phyloP scores from a whole-genome alignment of 1,140 invertebrate species.

The Drosophila kepulauana region DNA sequence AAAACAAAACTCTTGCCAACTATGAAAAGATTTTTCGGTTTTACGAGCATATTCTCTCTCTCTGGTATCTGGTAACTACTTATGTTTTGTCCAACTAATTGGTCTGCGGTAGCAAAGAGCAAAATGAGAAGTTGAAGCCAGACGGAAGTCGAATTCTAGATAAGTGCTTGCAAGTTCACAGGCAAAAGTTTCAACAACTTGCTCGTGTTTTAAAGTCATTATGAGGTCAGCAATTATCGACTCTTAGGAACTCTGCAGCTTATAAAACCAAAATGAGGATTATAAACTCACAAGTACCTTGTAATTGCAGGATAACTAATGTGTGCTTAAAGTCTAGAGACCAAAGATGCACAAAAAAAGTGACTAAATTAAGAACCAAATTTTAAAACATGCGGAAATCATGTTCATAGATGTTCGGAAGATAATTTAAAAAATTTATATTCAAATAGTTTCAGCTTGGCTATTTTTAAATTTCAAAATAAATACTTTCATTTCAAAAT shows the following conservation, averaged over 20 bases:
- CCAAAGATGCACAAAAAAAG: too few relatives aligned
- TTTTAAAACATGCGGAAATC: too few relatives aligned
- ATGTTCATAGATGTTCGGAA: too few relatives aligned
- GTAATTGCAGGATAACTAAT: not conserved
- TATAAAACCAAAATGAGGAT: not conserved
- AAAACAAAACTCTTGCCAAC: slow-evolving; percentile 42
- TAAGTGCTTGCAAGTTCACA: slow-evolving; percentile 36
- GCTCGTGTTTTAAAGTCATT: slow-evolving; percentile 5
- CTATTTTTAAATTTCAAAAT: too few relatives aligned
- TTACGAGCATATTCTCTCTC: slow-evolving; percentile 34
- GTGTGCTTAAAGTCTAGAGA: too few relatives aligned
- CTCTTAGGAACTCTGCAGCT: slow-evolving; percentile 4
- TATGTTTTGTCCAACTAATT: slow-evolving; percentile 46
- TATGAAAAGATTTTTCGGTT: slow-evolving; percentile 40
- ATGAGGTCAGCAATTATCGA: slow-evolving; percentile 14
- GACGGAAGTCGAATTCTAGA: slow-evolving; percentile 32
- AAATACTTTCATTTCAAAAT: too few relatives aligned
- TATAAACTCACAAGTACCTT: slow-evolving; percentile 7
- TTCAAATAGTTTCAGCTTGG: too few relatives aligned
- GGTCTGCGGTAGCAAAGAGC: slow-evolving; percentile 37
- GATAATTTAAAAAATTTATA: too few relatives aligned
- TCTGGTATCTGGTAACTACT: slow-evolving; percentile 18
- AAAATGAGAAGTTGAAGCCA: not conserved
- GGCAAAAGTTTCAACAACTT: slow-evolving; percentile 26
- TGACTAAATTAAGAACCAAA: too few relatives aligned